These are phyloP conservation scores for Paelopatides confundens DNA, from an alignment of 53 echinoderm and acorn worm species.

Conservation along the genomic window DNA sequence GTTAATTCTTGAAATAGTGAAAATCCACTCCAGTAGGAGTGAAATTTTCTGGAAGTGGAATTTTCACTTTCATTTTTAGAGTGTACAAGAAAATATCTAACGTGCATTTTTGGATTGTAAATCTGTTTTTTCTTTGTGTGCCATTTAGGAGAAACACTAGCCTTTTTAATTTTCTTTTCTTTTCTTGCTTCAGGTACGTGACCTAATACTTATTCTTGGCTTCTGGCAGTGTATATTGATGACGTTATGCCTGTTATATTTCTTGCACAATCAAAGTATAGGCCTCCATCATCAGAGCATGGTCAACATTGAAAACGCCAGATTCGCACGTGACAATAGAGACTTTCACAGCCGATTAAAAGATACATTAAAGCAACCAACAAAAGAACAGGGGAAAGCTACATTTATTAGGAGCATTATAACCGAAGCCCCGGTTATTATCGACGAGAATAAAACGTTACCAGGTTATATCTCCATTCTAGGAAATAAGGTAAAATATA, in stretches of 20 bases:
- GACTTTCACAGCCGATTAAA: not conserved
- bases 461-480: constrained; percentile 35
- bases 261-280: constrained; percentile 45
- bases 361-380: not conserved
- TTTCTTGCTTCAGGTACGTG: constrained; percentile 18
- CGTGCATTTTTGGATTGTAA: too few species aligned
- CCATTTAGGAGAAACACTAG: too few species aligned
- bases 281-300: not conserved
- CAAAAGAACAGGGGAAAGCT: not conserved
- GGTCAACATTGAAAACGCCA: not conserved
- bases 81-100: too few species aligned
- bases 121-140: too few species aligned
- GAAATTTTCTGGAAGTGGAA: too few species aligned
- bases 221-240: constrained; percentile 51
- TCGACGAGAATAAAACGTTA: not conserved
- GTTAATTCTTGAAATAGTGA: too few species aligned
- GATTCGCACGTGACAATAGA: not conserved
- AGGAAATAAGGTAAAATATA: constrained; percentile 22
- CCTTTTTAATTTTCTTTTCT: not conserved
- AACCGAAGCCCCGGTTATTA: constrained; percentile 21
- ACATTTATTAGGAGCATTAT: constrained; percentile 21
- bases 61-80: too few species aligned
- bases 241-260: constrained; percentile 35
- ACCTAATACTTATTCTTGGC: constrained; percentile 14
- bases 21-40: too few species aligned